Conservation (phyloP, 2,113 vertebrate genomes). For the Scomber colias region DNA sequence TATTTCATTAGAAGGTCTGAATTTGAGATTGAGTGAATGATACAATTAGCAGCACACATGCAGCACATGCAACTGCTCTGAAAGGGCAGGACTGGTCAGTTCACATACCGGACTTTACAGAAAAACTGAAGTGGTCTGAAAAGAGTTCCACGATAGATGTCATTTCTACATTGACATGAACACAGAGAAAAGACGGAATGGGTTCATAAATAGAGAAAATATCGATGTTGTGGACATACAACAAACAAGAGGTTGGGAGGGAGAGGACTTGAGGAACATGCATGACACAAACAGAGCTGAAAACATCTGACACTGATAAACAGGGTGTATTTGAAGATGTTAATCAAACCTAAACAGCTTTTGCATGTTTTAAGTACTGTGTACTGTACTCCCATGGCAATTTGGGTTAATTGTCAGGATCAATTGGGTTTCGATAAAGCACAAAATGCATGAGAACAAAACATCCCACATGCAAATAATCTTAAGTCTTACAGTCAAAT, state of each 20-base stretch:
- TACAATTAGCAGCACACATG: slow-evolving; percentile 73
- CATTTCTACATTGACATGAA: slow-evolving; percentile 83
- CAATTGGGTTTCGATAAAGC: slow-evolving; percentile 22
- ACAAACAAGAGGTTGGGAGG: slow-evolving; percentile 45
- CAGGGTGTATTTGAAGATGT: slow-evolving; percentile 50
- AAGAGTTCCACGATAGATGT: slow-evolving; percentile 86
- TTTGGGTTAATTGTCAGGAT: slow-evolving; percentile 42
- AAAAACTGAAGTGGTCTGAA: slow-evolving; percentile 86
- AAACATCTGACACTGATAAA: slow-evolving; percentile 56
- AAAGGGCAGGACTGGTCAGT: slow-evolving; percentile 68
- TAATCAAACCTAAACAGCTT: slow-evolving; percentile 58
- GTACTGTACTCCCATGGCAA: slow-evolving; percentile 24
- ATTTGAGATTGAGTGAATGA: slow-evolving; percentile 47
- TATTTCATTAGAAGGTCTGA: slow-evolving; percentile 39
- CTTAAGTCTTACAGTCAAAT: slow-evolving; percentile 10
- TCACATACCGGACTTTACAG: slow-evolving; percentile 88
- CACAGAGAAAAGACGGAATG: slow-evolving; percentile 79
- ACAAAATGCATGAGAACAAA: slow-evolving; percentile 38
- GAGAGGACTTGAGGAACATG: slow-evolving; percentile 61
- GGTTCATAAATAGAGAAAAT: slow-evolving; percentile 66
- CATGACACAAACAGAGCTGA: slow-evolving; percentile 67
- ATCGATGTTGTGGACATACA: slow-evolving; percentile 48
- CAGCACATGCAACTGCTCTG: slow-evolving; percentile 73
- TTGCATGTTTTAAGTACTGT: slow-evolving; percentile 29
- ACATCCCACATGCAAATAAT: slow-evolving; percentile 25